Percentiles rank a stretch among this genome's conserved stretches.
Conservation (phyloP, 2,113 vertebrate species). For the Fregetta grallaria region DNA sequence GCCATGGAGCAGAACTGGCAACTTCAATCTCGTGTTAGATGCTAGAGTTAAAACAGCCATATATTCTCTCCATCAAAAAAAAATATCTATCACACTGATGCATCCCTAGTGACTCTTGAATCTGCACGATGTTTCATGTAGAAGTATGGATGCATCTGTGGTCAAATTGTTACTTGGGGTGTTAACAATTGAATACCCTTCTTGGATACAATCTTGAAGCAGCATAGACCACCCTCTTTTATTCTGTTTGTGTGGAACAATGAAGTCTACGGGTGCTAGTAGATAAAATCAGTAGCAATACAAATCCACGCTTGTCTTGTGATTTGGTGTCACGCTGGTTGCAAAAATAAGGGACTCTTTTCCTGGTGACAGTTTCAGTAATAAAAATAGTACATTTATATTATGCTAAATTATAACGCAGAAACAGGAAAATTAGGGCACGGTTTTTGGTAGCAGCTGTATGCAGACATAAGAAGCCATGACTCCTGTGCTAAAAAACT, state of each 20-base stretch:
- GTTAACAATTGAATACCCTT: neutral
- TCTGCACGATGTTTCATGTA: neutral
- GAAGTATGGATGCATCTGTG: neutral
- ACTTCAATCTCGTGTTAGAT: neutral
- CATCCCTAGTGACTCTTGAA: neutral
- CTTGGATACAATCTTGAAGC: neutral
- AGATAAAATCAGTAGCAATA: neutral
- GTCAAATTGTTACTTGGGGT: neutral
- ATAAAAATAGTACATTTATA: neutral
- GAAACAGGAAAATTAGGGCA: neutral
- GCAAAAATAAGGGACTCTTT: neutral
- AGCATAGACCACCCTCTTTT: neutral
- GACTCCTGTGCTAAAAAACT: neutral
- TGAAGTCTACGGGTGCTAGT: neutral
- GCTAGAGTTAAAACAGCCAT: neutral
- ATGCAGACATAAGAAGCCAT: neutral
- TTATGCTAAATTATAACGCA: neutral
- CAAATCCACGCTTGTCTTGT: neutral
- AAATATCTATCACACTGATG: neutral
- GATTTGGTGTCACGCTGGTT: neutral
- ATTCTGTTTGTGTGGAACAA: neutral
- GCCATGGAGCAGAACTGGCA: neutral
- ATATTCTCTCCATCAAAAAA: neutral
- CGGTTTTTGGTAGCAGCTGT: neutral
- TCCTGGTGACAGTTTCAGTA: neutral